phyloP scores from a whole-genome alignment of 2,888 invertebrate genomes.

The Serripes groenlandicus region DNA sequence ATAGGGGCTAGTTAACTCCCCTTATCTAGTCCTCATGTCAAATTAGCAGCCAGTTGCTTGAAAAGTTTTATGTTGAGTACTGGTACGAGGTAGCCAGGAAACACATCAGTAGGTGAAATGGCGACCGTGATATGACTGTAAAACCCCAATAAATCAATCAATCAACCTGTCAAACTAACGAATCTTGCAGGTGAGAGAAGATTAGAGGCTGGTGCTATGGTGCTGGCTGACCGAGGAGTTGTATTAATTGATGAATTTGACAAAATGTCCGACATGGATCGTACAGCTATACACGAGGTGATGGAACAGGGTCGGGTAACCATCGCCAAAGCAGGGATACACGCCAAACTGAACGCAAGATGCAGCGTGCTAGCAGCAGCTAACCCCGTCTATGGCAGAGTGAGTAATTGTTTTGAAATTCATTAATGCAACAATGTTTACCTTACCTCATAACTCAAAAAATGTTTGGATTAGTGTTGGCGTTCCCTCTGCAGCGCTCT shows the following conservation, averaged over 20 bases:
- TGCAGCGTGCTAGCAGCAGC: constrained; percentile 99
- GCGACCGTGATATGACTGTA: too few relatives aligned
- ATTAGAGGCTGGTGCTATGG: constrained; percentile 99
- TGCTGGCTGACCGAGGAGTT: constrained; percentile 98
- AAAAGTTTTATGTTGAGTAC: too few relatives aligned
- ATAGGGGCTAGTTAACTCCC: too few relatives aligned
- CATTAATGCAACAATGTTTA: too few relatives aligned
- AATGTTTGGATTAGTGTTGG: too few relatives aligned
- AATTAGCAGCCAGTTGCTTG: too few relatives aligned
- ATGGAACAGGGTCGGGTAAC: constrained; percentile 99
- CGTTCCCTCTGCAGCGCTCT: too few relatives aligned
- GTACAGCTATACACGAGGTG: constrained; percentile 99
- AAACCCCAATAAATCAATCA: not conserved
- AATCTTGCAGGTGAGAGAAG: constrained; percentile 88
- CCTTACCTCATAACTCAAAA: too few relatives aligned
- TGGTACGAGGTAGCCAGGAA: too few relatives aligned
- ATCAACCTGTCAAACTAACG: not conserved
- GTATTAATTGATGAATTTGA: constrained; percentile 99
- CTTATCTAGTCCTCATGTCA: too few relatives aligned
- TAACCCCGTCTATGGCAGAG: constrained; percentile 98
- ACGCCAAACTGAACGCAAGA: constrained; percentile 98
- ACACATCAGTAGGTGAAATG: too few relatives aligned
- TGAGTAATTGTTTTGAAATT: constrained; percentile 87
- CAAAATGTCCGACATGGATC: constrained; percentile 98
- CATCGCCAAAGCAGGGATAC: constrained; percentile 99